Percentiles rank a stretch among this genome's conserved stretches.
These are phyloP conservation scores for Drosophila melanosoma DNA, from an alignment of 2,888 invertebrate species.

Conservation along the genomic window DNA sequence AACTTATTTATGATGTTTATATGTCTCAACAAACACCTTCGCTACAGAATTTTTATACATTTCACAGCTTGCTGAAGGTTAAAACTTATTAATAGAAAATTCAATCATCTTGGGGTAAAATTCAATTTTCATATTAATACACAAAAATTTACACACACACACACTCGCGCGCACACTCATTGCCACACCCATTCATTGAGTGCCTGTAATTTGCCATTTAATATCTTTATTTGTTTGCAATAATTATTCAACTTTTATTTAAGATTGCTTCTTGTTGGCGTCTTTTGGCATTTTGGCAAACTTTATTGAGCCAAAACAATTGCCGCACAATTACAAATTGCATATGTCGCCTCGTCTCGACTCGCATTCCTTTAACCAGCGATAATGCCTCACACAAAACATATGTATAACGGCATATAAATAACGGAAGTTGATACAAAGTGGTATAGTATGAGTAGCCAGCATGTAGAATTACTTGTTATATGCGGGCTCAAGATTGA, in stretches of 20 bases:
- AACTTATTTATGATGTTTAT: slow-evolving; percentile 54
- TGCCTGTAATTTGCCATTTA: slow-evolving; percentile 56
- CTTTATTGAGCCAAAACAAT: slow-evolving; percentile 28
- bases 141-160: slow-evolving; percentile 18
- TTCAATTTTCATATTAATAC: slow-evolving; percentile 67
- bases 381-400: slow-evolving; percentile 43
- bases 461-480: slow-evolving; percentile 45
- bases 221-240: slow-evolving; percentile 59
- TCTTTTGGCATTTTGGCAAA: slow-evolving; percentile 32
- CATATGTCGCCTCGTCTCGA: slow-evolving; percentile 33
- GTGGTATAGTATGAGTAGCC: slow-evolving; percentile 9
- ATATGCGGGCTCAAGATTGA: slow-evolving; percentile 36
- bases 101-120: slow-evolving; percentile 77
- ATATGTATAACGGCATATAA: slow-evolving; percentile 2
- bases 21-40: slow-evolving; percentile 70
- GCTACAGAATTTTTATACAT: slow-evolving; percentile 56
- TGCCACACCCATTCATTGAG: slow-evolving; percentile 27
- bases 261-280: slow-evolving; percentile 31
- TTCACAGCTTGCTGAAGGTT: slow-evolving; percentile 73
- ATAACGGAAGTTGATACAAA: slow-evolving; percentile 68
- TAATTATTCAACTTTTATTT: slow-evolving; percentile 15
- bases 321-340: slow-evolving; percentile 32
- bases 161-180: neutral
- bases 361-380: slow-evolving; percentile 33
- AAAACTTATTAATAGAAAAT: slow-evolving; percentile 79